Evolutionary conservation across 2,888 invertebrate species (phyloP), one percentile per base, ranked within the genome.

Genomic region (Hybos culiciformis): DNA sequence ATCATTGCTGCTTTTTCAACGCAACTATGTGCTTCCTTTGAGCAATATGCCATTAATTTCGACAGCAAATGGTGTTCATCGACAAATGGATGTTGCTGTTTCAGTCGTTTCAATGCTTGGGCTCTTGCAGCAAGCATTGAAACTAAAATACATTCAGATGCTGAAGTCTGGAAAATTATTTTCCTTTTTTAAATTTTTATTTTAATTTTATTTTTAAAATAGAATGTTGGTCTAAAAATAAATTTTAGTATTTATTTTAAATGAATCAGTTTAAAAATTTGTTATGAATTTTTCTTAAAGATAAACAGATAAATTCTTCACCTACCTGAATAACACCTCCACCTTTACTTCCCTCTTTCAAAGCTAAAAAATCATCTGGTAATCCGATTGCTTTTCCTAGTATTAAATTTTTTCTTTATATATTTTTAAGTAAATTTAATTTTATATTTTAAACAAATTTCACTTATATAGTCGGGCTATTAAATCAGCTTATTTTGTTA

Each of bases 1-100:
- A 92, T 91, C 90, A 92, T 91, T 3, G 90, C 91, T 4, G 88
- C 86, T 61, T 92, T 92, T 63, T 92, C 91, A 4, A 90, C 90
- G 58, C 87, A 87, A 24, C 90, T 90, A 63, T 92, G 92, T 20
- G 91, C 83, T 63, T 91, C 88, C 57, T 82, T 83, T 24, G 86
- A 86, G 64, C 87, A 88, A 60, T 88, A 88, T 19, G 91, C 94
- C 73, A 96, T 94, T 42, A 96, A 71, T 67, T 91, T 92, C 8
- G 92, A 86, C 26, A 96, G 71, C 38, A 96, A 70, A 26, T 84
- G 76, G 1, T 90, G 91, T 61, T 96, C 96, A 62, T 92, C 91
- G 19, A 86, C 80, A 53, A 82, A 82, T 1, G 88, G 84, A 60
- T 87, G 81, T 55, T 80, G 80, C 50, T 83, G 79, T 63, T 92